A percentile compares a stretch with the other conserved stretches of the same genome.
Evolutionary conservation across 2,113 vertebrate species (phyloP).

Genomic region (Entelurus aequoreus): DNA sequence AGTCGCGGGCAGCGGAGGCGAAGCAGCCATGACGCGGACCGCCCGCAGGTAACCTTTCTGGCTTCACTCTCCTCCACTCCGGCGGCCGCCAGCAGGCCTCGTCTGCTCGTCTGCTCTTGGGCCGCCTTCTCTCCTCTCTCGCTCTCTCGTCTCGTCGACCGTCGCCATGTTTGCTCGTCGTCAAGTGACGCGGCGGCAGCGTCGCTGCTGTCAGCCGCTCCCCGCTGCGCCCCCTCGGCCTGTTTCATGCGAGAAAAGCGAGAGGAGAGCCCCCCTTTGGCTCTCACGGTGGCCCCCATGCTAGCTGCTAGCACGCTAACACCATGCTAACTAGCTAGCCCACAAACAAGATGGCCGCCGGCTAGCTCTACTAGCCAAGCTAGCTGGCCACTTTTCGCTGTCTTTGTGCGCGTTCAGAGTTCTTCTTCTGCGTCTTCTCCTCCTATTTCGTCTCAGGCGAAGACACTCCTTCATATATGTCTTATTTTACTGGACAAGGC

Average conservation of each 20-base stretch:
- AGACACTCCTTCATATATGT: too few relatives aligned
- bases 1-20: constrained; percentile 50
- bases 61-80: constrained; percentile 1
- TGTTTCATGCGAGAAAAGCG: background rate
- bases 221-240: constrained; percentile 20
- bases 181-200: constrained; percentile 10
- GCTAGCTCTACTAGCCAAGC: constrained; percentile 49
- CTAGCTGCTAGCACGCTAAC: constrained; percentile 42
- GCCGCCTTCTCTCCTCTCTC: constrained; percentile 5
- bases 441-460: background rate
- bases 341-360: constrained; percentile 78
- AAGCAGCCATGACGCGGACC: constrained; percentile 59
- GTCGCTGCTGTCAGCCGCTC: constrained; percentile 28
- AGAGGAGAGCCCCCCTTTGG: background rate
- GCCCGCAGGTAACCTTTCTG: constrained; percentile 63
- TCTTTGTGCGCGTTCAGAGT: constrained; percentile 53
- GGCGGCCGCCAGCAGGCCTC: background rate
- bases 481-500: background rate
- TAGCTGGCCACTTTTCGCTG: constrained; percentile 50
- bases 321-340: constrained; percentile 34
- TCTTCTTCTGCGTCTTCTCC: background rate
- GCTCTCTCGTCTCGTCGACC: constrained; percentile 14
- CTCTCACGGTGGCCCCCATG: constrained; percentile 22
- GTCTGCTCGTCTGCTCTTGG: constrained; percentile 6
- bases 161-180: constrained; percentile 6